Conservation (phyloP, 2,113 vertebrate genomes). For the Atractosteus spatula region DNA sequence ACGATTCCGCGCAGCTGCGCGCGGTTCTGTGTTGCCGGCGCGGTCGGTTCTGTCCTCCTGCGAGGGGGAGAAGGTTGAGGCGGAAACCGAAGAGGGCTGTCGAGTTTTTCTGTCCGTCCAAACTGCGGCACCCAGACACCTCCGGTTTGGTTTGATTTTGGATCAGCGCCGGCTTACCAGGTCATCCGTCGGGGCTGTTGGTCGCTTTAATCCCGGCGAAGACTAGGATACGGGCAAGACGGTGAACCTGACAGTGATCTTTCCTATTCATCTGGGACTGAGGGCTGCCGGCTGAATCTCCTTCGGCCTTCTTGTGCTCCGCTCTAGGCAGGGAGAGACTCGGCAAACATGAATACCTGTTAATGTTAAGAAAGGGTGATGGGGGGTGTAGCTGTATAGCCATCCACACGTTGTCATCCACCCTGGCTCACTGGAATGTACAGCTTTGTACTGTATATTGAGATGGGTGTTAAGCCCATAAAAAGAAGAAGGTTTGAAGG, state of each 20-base stretch:
- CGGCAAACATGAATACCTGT: no score
- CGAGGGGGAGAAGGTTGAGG: conserved; percentile 18
- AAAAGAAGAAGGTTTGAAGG: not conserved
- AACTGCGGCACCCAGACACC: no score
- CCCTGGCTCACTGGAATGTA: conserved; percentile 58
- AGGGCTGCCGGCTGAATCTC: no score
- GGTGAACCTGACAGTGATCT: no score
- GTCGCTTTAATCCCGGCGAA: no score
- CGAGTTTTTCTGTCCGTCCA: not conserved
- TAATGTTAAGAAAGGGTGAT: conserved; percentile 15
- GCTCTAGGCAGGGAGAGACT: no score
- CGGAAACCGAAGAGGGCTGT: not conserved
- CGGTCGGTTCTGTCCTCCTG: conserved; percentile 2
- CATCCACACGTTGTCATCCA: conserved; percentile 44
- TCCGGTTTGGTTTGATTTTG: no score
- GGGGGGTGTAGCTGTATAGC: conserved; percentile 41
- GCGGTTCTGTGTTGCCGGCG: not conserved
- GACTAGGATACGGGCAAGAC: no score
- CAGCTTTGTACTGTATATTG: conserved; percentile 22
- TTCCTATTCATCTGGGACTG: no score
- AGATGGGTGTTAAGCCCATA: conserved; percentile 48
- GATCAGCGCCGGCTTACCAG: no score
- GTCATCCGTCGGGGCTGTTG: no score
- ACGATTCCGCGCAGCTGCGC: not conserved
- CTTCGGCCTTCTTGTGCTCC: no score